Conservation (phyloP, 2,888 invertebrate species). For the Corythucha ciliata region DNA sequence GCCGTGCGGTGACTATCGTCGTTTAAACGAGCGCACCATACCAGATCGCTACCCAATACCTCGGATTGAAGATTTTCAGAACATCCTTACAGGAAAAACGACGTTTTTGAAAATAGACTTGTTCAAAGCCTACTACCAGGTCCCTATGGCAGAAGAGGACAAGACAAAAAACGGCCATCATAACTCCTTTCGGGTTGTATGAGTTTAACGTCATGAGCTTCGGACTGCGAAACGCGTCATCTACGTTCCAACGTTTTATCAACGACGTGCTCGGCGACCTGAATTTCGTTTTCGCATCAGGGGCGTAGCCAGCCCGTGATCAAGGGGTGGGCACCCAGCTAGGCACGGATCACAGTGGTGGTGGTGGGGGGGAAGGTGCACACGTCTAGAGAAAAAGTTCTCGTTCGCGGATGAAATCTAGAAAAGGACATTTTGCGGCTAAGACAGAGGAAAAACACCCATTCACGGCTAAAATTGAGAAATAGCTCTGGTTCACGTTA, state of each 20-base stretch:
- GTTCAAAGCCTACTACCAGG: slow-evolving; percentile 17
- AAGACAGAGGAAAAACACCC: too few relatives aligned
- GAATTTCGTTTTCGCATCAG: slow-evolving; percentile 34
- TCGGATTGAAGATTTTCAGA: slow-evolving; percentile 37
- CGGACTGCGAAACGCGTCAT: slow-evolving; percentile 32
- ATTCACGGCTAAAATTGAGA: too few relatives aligned
- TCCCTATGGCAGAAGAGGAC: slow-evolving; percentile 10
- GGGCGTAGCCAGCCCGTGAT: too few relatives aligned
- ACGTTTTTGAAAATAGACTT: slow-evolving; percentile 25
- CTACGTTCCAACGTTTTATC: slow-evolving; percentile 36
- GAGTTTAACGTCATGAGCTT: slow-evolving; percentile 2
- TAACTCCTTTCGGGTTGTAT: slow-evolving; percentile 10
- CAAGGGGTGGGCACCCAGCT: too few relatives aligned
- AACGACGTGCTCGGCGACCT: slow-evolving; percentile 28
- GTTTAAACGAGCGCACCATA: slow-evolving; percentile 38
- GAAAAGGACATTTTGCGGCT: too few relatives aligned
- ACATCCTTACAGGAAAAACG: slow-evolving; percentile 30
- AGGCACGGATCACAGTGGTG: too few relatives aligned
- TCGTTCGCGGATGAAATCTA: too few relatives aligned
- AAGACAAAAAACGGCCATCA: slow-evolving; percentile 19
- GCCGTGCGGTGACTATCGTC: slow-evolving; percentile 41
- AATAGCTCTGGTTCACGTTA: too few relatives aligned
- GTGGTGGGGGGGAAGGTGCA: too few relatives aligned
- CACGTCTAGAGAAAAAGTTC: too few relatives aligned
- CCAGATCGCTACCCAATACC: slow-evolving; percentile 40